Percentiles rank a stretch among this genome's conserved stretches.
Conservation (phyloP, 2,113 vertebrate species). For the Ceyx margarethae region DNA sequence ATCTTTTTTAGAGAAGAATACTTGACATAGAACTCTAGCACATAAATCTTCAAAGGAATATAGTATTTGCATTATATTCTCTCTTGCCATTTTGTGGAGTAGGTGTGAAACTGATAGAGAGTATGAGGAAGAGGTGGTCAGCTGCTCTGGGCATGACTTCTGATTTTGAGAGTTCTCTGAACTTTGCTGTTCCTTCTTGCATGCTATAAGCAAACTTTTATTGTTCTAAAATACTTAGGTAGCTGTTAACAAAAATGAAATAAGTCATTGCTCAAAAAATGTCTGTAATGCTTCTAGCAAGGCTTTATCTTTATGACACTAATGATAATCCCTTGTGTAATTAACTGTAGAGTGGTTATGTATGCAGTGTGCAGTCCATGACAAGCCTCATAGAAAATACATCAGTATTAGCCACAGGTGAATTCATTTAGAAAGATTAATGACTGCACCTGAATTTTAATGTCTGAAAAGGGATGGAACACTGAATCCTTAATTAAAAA, state of each 20-base stretch:
- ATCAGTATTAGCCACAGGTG: conserved; percentile 91
- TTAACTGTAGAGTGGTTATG: conserved; percentile 83
- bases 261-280: conserved; percentile 73
- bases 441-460: conserved; percentile 89
- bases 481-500: conserved; percentile 89
- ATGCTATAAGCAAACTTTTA: conserved; percentile 54
- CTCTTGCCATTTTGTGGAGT: neutral
- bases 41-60: neutral
- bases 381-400: conserved; percentile 89
- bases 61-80: neutral
- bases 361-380: conserved; percentile 81
- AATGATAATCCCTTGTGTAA: conserved; percentile 87
- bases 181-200: conserved; percentile 8
- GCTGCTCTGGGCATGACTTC: neutral
- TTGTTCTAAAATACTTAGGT: conserved; percentile 71
- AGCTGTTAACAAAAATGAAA: conserved; percentile 76
- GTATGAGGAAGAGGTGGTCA: neutral
- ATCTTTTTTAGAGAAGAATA: neutral
- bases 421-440: conserved; percentile 91
- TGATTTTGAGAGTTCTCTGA: neutral
- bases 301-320: conserved; percentile 84
- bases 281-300: conserved; percentile 73
- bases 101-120: neutral
- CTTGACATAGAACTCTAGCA: neutral
- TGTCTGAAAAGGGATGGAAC: conserved; percentile 83